Conservation (phyloP, 2,113 vertebrate genomes). For the Sapayoa aenigma region DNA sequence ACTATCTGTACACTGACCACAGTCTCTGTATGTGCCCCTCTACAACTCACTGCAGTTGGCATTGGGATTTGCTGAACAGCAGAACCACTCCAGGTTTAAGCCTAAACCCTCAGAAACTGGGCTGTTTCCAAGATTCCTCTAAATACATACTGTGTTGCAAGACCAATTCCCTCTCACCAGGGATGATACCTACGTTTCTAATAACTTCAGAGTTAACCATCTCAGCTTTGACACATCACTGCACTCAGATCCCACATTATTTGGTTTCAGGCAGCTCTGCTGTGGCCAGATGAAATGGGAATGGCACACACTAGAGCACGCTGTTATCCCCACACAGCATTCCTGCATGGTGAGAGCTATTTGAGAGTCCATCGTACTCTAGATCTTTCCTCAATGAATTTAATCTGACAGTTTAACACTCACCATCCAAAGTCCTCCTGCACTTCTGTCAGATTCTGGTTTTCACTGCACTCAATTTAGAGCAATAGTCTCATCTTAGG, state of each 20-base stretch:
- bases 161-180: neutral
- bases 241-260: neutral
- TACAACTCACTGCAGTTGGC: neutral
- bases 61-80: neutral
- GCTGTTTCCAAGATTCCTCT: neutral
- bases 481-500: neutral
- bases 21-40: neutral
- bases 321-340: neutral
- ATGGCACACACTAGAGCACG: neutral
- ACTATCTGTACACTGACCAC: neutral
- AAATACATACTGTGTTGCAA: neutral
- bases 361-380: neutral
- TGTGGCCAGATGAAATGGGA: neutral
- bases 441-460: neutral
- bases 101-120: neutral
- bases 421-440: neutral
- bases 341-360: neutral
- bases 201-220: neutral
- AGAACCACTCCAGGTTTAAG: neutral
- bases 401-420: neutral
- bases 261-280: neutral
- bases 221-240: neutral
- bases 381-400: neutral
- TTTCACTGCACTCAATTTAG: neutral
- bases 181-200: neutral